phyloP scores from a whole-genome alignment of 2,888 invertebrate species.

The Monopis laevigella region DNA sequence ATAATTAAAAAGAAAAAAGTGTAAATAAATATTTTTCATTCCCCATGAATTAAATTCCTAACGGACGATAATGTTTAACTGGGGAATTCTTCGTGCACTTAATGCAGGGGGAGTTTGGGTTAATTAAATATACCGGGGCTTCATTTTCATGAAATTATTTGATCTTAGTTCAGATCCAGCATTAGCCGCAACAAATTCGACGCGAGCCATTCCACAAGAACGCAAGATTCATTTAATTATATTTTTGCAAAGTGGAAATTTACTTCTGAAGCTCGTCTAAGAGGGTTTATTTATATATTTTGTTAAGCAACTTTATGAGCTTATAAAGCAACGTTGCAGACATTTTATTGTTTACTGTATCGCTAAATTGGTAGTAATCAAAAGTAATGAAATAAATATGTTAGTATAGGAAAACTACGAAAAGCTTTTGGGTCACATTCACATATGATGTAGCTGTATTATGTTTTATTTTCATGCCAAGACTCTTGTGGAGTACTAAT shows the following conservation, averaged over 20 bases:
- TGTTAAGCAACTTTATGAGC: too few relatives aligned
- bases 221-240: constrained; percentile 40
- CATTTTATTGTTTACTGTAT: too few relatives aligned
- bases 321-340: too few relatives aligned
- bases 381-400: too few relatives aligned
- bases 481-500: too few relatives aligned
- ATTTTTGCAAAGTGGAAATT: constrained; percentile 34
- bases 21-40: constrained; percentile 50
- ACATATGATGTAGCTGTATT: too few relatives aligned
- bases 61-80: constrained; percentile 60
- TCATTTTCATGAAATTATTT: constrained; percentile 64
- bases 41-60: constrained; percentile 54
- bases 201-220: constrained; percentile 41
- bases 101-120: constrained; percentile 54
- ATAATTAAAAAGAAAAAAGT: constrained; percentile 39
- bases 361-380: too few relatives aligned
- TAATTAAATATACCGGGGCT: constrained; percentile 60
- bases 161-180: constrained; percentile 45
- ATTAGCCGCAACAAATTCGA: constrained; percentile 28
- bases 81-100: constrained; percentile 61
- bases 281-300: not conserved
- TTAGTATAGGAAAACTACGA: too few relatives aligned
- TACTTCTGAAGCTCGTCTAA: not conserved
- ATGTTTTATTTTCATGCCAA: too few relatives aligned
- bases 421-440: too few relatives aligned